These are phyloP conservation scores for Leucophenga maculata DNA, from an alignment of 2,888 invertebrate species.

Conservation along the genomic window DNA sequence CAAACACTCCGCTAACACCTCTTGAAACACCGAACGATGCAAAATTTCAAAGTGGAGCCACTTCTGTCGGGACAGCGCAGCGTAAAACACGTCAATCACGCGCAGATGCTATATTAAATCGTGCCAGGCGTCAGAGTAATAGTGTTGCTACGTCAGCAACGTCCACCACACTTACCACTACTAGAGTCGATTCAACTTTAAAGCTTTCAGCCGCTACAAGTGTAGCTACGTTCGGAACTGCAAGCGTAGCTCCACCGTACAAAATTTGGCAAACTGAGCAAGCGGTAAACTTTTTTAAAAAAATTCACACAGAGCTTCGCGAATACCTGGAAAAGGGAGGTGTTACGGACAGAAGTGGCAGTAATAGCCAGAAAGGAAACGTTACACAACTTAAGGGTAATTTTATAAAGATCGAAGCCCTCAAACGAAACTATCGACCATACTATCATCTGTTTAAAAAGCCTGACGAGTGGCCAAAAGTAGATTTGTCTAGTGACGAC, in stretches of 20 bases:
- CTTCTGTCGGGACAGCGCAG: constrained; percentile 40
- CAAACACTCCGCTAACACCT: constrained; percentile 64
- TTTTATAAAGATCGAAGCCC: constrained; percentile 80
- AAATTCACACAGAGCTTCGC: constrained; percentile 73
- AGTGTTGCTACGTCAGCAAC: constrained; percentile 38
- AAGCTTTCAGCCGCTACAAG: background rate
- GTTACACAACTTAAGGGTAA: constrained; percentile 78
- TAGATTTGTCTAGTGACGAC: constrained; percentile 68
- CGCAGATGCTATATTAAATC: constrained; percentile 87
- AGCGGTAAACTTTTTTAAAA: constrained; percentile 79
- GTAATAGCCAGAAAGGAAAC: constrained; percentile 54
- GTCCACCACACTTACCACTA: constrained; percentile 12
- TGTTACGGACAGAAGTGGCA: constrained; percentile 46
- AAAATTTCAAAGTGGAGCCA: constrained; percentile 4
- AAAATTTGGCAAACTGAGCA: constrained; percentile 76
- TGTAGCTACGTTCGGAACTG: constrained; percentile 2
- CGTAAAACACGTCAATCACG: constrained; percentile 71
- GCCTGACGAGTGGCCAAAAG: constrained; percentile 69
- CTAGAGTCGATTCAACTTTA: background rate
- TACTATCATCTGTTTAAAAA: constrained; percentile 70
- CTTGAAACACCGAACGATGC: constrained; percentile 34
- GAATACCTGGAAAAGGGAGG: constrained; percentile 54
- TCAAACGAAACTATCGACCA: constrained; percentile 68
- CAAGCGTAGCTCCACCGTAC: constrained; percentile 58
- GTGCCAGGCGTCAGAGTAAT: constrained; percentile 73